phyloP scores from a whole-genome alignment of 2,888 invertebrate genomes.

The Protonemura montana region DNA sequence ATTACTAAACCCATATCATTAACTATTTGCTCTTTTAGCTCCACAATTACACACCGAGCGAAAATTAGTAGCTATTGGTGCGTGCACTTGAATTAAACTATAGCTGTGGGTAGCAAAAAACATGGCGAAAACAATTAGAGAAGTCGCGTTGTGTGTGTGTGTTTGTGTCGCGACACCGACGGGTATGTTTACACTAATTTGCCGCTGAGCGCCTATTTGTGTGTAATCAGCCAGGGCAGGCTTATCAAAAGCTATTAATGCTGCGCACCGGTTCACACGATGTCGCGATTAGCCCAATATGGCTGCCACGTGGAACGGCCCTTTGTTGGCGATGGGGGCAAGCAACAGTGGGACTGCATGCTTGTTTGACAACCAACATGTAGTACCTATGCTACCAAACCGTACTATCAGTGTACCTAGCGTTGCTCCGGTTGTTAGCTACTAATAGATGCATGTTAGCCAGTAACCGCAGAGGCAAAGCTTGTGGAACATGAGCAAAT shows the following conservation, averaged over 20 bases:
- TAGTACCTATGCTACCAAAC: no score
- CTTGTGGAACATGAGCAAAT: not conserved
- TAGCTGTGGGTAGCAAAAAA: not conserved
- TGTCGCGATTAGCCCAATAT: not conserved
- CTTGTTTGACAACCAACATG: no score
- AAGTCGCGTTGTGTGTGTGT: not conserved
- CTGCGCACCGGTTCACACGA: not conserved
- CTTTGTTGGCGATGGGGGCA: not conserved
- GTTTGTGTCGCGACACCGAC: not conserved
- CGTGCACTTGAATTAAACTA: not conserved
- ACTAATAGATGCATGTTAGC: not conserved
- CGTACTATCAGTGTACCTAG: not conserved
- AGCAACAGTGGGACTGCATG: not conserved
- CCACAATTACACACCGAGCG: not conserved
- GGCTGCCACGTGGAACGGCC: not conserved
- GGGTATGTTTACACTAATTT: not conserved
- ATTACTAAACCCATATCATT: not conserved
- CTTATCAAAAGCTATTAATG: not conserved
- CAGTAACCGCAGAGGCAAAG: not conserved
- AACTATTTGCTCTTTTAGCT: not conserved
- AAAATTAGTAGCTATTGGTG: not conserved
- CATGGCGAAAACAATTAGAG: not conserved
- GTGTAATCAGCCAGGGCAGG: not conserved
- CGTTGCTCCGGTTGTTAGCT: not conserved
- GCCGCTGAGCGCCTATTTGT: not conserved